Evolutionary conservation across 2,797 vertebrate genomes (phyloP), one percentile per base, ranked within the genome.

Genomic region (Acrossocheilus wenchowensis): DNA sequence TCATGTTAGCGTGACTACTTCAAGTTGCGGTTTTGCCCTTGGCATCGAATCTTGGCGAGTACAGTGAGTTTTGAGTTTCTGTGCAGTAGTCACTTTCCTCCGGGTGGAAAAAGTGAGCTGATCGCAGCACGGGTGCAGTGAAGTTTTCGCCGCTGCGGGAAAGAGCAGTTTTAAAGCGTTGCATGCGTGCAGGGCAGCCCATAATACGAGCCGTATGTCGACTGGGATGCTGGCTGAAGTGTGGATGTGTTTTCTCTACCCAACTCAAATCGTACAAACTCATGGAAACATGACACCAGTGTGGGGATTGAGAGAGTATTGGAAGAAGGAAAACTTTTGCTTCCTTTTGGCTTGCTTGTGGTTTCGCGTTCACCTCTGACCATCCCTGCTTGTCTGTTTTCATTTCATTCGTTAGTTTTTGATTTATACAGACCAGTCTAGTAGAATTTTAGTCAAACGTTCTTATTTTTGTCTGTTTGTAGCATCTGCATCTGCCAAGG

Each of bases 401-500:
- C 30, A 75, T 75, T 75, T 64, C 19, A 34, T 23, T 41, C 3
- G 77, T 60, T 23, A 17, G 12, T 12, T 50, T 77, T 75, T 77
- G 45, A 15, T 50, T 41, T 23, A 64, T 50, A 11, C 43, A 68
- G 19, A 6, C 43, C 26, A 19, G 57, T 81, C 19, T 36, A n/a
- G 43, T 50, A 23, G 17, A 50, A 9, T 48, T 66, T 80, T 10
- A 34, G 5, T 81, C 79, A 80, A 43, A 21, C 4, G 4, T 82
- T n/a, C 6, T 39, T n/a, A 14, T 71, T 48, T 81, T 68, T 66
- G 57, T 80, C 39, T 64, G 23, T 36, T 82, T 73, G 54, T 60
- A 99, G 98, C 95, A 64, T 96, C 97, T 10, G 90, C 92, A 23
- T 92, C 92, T 15, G 93, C 92, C 23, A 97, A 95, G 92, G 89